Conservation (phyloP, 2,113 vertebrate genomes). For the Eidolon helvum region DNA sequence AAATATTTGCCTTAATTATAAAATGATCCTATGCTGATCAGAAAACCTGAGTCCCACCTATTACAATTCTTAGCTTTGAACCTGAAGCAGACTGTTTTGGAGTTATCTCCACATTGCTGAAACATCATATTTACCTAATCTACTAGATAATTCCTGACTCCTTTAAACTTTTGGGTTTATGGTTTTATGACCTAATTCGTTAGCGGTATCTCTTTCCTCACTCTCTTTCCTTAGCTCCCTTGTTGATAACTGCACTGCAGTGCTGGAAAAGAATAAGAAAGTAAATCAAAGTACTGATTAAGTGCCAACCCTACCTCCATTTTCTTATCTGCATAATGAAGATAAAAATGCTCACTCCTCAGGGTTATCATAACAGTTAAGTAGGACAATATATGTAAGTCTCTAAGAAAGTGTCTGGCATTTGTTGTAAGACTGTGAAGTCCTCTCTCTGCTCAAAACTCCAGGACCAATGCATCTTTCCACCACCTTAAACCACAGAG, state of each 20-base stretch:
- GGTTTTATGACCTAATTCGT: not conserved
- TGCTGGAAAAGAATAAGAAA: not conserved
- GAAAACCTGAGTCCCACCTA: not conserved
- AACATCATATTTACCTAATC: not conserved
- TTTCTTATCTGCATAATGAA: not conserved
- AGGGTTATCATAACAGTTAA: not conserved
- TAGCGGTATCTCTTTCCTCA: not conserved
- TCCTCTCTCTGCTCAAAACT: not conserved
- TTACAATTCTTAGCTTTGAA: not conserved
- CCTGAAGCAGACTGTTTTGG: not conserved
- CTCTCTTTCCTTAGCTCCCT: not conserved
- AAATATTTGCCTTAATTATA: not conserved
- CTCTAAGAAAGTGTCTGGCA: not conserved
- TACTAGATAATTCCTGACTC: not conserved
- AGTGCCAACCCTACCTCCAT: not conserved
- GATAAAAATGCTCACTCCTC: not conserved
- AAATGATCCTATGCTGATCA: not conserved
- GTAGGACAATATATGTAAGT: not conserved
- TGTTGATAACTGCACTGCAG: not conserved
- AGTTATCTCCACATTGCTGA: not conserved
- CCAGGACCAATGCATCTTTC: slow-evolving; percentile 43
- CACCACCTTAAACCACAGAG: not conserved
- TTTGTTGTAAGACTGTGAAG: not conserved
- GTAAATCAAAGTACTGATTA: not conserved
- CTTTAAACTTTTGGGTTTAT: not conserved